Evolutionary conservation across 2,888 invertebrate genomes (phyloP).

Genomic region (Torymus auratus): DNA sequence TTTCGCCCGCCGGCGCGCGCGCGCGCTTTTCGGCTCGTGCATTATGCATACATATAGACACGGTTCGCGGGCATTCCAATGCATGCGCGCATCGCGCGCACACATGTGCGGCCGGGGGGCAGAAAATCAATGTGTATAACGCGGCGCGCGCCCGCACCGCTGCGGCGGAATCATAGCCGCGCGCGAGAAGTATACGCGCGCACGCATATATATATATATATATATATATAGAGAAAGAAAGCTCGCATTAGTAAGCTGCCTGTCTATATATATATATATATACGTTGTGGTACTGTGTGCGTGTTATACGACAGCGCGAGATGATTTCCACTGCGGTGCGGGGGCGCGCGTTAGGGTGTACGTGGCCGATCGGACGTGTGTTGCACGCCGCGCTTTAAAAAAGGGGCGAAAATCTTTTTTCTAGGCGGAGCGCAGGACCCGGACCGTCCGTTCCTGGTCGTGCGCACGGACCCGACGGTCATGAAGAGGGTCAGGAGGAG

Average conservation of each 20-base stretch:
- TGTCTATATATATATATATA: neutral
- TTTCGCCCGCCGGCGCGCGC: too few species aligned
- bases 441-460: slow-evolving; percentile 89
- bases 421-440: slow-evolving; percentile 77
- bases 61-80: neutral
- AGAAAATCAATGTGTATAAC: slow-evolving; percentile 38
- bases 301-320: neutral
- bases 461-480: slow-evolving; percentile 86
- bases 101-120: too few species aligned
- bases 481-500: slow-evolving; percentile 85
- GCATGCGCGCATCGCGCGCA: neutral
- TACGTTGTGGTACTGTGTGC: neutral
- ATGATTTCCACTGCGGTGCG: neutral
- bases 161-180: slow-evolving; percentile 27
- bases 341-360: too few species aligned
- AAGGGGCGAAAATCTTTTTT: slow-evolving; percentile 40
- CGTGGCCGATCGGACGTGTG: neutral
- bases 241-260: slow-evolving; percentile 3
- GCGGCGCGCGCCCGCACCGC: too few species aligned
- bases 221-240: slow-evolving; percentile 6
- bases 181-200: slow-evolving; percentile 3
- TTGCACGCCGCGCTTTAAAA: too few species aligned
- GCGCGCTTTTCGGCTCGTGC: too few species aligned
- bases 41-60: neutral
- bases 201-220: too few species aligned